Base-by-base conservation (phyloP, 2,888 invertebrate genomes). In the Stegana nigrithorax region DNA sequence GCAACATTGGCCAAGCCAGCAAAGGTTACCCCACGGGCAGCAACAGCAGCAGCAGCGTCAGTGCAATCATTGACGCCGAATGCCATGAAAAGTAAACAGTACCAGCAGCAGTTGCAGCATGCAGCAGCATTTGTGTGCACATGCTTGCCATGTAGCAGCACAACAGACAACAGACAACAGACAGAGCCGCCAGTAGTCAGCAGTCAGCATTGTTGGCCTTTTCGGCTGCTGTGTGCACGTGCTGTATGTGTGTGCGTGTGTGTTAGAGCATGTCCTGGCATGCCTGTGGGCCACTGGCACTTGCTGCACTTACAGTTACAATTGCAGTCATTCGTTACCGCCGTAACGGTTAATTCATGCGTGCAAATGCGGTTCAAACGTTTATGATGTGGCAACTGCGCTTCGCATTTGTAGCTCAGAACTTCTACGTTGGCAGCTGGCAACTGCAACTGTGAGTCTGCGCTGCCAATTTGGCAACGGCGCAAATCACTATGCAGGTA, bases 281-380 rank as follows among this genome's bases (percentile, higher is more conserved):
- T 36, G 21, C 39, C 17, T 39, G 39, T 10, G 14, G 39, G 17
- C 14, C 14, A 39, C 39, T 5, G 17, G n/a, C n/a, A n/a, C n/a
- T 23, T 47, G 25, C 23, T 12, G n/a, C 17, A 44, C n/a, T n/a
- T 47, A 23, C 23, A 47, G 47, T 23, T 47, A 66, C 59, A 65
- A 36, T 23, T 59, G 63, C 66, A 64, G 63, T 63, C 17, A 23
- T 39, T 59, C 39, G 73, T 77, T 76, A 73, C 73, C 72, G 73
- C 75, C 58, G 73, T 74, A 77, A 73, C 76, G 73, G 75, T 75
- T 78, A 73, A 77, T 76, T 76, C 76, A 70, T 70, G 70, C 72
- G 75, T 76, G 75, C 72, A 65, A 77, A 70, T 76, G 76, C 66
- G 75, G 76, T 67, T 62, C 71, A 73, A 76, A 71, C 74, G 76